Evolutionary conservation across 2,113 vertebrate genomes (phyloP), one percentile per base, ranked within the genome.

Genomic region (Sander vitreus): DNA sequence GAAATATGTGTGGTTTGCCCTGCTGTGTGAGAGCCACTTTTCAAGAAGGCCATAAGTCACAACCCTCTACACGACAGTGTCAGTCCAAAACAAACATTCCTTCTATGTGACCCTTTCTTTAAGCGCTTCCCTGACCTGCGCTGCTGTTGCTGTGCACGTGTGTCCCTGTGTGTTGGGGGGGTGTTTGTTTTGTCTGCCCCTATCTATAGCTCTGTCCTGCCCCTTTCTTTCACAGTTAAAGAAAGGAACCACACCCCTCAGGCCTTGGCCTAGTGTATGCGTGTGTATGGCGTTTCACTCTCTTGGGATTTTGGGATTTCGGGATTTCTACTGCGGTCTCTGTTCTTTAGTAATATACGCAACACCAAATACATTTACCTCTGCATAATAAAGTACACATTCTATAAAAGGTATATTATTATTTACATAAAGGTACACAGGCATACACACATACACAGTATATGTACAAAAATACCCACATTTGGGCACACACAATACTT

Each of bases 171-270:
- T 51, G 68, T 25, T 45, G 47, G 72, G 62, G 76, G 82, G 67
- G 68, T 86, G 77, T 58, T 89, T 93, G 88, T 93, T 92, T 92
- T 89, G 92, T 90, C 90, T 92, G 90, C 88, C 89, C 90, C 92
- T 84, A 78, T 92, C 88, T 91, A 91, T 89, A 91, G 90, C 87
- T 74, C 67, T 54, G 89, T 84, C 85, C 91, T 91, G 89, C 93
- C 91, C 91, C 91, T 91, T 92, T 94, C 91, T 93, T 92, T 94
- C 91, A 92, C 73, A 76, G 86, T 73, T 21, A 85, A 77, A 93
- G 90, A 94, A 94, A 89, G 83, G 89, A 92, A 88, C 92, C 93
- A 92, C 93, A 90, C 93, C 91, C 91, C 93, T 90, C 23, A 16
- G 88, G 81, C 93, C 81, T 60, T 11, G 70, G 81, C 81, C 77